These are phyloP conservation scores for Microctonus hyperodae DNA, from an alignment of 2,888 invertebrate species.

Conservation along the genomic window DNA sequence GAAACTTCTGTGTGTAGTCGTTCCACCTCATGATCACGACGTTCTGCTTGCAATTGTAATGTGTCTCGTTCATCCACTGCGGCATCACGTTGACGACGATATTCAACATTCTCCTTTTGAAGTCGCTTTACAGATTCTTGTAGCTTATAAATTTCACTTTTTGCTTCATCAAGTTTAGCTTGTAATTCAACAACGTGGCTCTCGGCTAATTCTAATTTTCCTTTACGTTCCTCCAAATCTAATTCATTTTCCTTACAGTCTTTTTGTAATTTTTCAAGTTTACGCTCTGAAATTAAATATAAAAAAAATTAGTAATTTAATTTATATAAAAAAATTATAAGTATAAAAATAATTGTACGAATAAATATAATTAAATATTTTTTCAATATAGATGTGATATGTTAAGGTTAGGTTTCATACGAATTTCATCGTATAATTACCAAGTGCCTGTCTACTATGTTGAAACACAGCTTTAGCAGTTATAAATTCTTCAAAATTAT, in stretches of 20 bases:
- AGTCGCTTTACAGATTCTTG: slow-evolving; percentile 69
- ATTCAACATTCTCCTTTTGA: slow-evolving; percentile 72
- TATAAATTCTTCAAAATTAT: slow-evolving; percentile 75
- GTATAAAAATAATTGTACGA: too few relatives aligned
- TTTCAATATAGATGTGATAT: too few relatives aligned
- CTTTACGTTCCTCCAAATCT: slow-evolving; percentile 71
- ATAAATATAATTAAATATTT: too few relatives aligned
- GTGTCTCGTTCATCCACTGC: slow-evolving; percentile 80
- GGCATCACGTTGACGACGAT: slow-evolving; percentile 74
- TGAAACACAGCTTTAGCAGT: slow-evolving; percentile 78
- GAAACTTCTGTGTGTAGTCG: slow-evolving; percentile 74
- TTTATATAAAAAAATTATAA: not conserved
- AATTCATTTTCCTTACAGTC: slow-evolving; percentile 68
- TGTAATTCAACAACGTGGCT: slow-evolving; percentile 72
- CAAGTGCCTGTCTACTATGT: slow-evolving; percentile 70
- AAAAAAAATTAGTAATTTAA: too few relatives aligned
- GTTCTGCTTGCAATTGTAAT: slow-evolving; percentile 74
- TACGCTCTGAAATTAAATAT: slow-evolving; percentile 66
- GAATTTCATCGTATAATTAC: slow-evolving; percentile 59
- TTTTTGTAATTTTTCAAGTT: slow-evolving; percentile 66
- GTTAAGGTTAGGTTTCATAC: slow-evolving; percentile 33
- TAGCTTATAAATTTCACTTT: slow-evolving; percentile 71
- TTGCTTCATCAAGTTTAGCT: slow-evolving; percentile 70
- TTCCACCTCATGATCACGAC: slow-evolving; percentile 77
- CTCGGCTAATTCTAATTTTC: slow-evolving; percentile 70